Evolutionary conservation across 2,797 vertebrate species (phyloP), one percentile per base, ranked within the genome.

Genomic region (Acrocephalus scirpaceus): DNA sequence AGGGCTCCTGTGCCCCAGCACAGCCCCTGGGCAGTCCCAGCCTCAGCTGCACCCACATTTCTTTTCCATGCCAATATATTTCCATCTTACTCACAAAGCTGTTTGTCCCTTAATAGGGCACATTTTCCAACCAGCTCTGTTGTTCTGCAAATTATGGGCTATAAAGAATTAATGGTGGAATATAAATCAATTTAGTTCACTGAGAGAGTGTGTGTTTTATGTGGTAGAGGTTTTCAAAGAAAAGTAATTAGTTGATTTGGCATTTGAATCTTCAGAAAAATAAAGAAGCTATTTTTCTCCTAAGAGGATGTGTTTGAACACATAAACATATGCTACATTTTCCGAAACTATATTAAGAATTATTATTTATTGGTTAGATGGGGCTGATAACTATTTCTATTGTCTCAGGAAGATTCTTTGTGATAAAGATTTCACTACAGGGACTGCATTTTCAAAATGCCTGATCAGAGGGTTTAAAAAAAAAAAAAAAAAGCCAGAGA

Each of bases 211-310:
- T 47, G 48, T 45, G 48, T 69, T 89, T 90, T 96, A 93, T 76
- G 91, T 67, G 84, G 92, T 36, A 84, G 92, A 95, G 83, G 66
- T 90, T 97, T 95, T 95, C 95, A 95, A 93, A 96, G 93, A 92
- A 78, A 95, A 92, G 77, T 90, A 97, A 93, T 95, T 94, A 96
- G 95, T 81, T 93, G 93, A 95, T 95, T 93, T 88, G 86, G 95
- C 78, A 95, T 96, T 97, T 96, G 93, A 96, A 97, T 91, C 88
- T 95, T 60, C 72, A 88, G 92, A 96, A 97, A 97, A 97, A 94
- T 90, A 94, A 94, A 97, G 89, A 38, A 87, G 66, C 94, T 65
- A n/a, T 77, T 93, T 92, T 96, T 90, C 86, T 85, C 56, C 82
- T 69, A 86, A 85, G 81, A 96, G 81, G 89, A 92, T 82, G 42